Evolutionary conservation across 2,888 invertebrate genomes (phyloP).

Genomic region (Agrilus cyanescens): DNA sequence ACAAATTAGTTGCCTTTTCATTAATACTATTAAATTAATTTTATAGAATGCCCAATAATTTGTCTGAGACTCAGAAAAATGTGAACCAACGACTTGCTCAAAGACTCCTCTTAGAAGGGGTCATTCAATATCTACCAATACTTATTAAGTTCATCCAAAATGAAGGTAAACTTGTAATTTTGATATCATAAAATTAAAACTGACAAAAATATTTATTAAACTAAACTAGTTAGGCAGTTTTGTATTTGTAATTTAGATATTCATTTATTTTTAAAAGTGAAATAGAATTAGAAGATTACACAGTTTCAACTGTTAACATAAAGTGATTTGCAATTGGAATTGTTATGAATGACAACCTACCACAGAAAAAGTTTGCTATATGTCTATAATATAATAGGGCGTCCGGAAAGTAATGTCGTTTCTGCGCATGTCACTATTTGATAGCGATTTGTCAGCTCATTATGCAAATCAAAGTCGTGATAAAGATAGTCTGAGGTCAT

Average conservation of each 20-base stretch:
- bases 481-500: too few species aligned
- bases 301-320: too few species aligned
- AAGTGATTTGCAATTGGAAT: too few species aligned
- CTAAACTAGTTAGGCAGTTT: background rate
- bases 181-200: too few species aligned
- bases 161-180: conserved; percentile 30
- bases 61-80: conserved; percentile 47
- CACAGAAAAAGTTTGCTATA: too few species aligned
- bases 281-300: conserved; percentile 12
- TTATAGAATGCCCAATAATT: conserved; percentile 44
- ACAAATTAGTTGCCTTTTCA: background rate
- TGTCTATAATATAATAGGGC: too few species aligned
- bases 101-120: conserved; percentile 57
- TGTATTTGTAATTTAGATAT: background rate
- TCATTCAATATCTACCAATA: conserved; percentile 65
- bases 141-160: conserved; percentile 49
- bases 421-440: too few species aligned
- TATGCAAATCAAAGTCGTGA: too few species aligned
- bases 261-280: conserved; percentile 19
- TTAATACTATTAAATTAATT: background rate
- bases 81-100: conserved; percentile 58
- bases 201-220: background rate
- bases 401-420: too few species aligned
- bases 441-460: too few species aligned
- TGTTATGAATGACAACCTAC: too few species aligned